phyloP scores from a whole-genome alignment of 1,140 invertebrate genomes.

The Adoxophyes honmai region DNA sequence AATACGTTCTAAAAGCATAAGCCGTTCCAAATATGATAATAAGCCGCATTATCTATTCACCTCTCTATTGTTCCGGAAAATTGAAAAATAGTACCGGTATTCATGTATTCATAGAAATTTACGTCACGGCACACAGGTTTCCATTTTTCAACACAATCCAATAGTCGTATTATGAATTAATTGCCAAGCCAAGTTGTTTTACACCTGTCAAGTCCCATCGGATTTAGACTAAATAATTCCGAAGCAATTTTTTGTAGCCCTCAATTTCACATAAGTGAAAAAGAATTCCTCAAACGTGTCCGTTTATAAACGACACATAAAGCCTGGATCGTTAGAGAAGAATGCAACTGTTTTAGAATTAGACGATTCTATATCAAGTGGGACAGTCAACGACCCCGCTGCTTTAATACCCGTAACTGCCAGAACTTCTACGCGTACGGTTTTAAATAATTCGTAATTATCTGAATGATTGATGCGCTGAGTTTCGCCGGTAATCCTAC shows the following conservation, averaged over 20 bases:
- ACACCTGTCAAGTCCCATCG: constrained; percentile 12
- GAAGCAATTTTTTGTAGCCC: not conserved
- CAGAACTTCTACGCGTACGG: not conserved
- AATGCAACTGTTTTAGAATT: constrained; percentile 12
- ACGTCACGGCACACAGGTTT: not conserved
- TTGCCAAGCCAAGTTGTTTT: not conserved
- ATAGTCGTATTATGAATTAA: constrained; percentile 12
- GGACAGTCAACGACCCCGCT: not conserved
- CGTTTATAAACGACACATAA: constrained; percentile 1
- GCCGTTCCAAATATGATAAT: constrained; percentile 29
- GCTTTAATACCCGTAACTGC: too few relatives aligned
- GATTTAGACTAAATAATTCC: constrained; percentile 3
- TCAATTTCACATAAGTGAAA: not conserved
- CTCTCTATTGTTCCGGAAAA: constrained; percentile 49
- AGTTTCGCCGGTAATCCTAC: constrained; percentile 20
- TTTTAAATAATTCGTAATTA: constrained; percentile 18
- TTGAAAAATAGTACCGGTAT: constrained; percentile 40
- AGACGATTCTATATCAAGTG: not conserved
- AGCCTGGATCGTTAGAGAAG: not conserved
- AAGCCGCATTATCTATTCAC: constrained; percentile 34
- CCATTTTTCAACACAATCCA: too few relatives aligned
- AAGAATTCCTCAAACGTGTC: not conserved
- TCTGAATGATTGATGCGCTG: constrained; percentile 24
- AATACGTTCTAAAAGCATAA: constrained; percentile 19
- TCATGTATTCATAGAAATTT: constrained; percentile 48